Evolutionary conservation across 2,888 invertebrate genomes (phyloP).

Genomic region (Mystacides longicornis): DNA sequence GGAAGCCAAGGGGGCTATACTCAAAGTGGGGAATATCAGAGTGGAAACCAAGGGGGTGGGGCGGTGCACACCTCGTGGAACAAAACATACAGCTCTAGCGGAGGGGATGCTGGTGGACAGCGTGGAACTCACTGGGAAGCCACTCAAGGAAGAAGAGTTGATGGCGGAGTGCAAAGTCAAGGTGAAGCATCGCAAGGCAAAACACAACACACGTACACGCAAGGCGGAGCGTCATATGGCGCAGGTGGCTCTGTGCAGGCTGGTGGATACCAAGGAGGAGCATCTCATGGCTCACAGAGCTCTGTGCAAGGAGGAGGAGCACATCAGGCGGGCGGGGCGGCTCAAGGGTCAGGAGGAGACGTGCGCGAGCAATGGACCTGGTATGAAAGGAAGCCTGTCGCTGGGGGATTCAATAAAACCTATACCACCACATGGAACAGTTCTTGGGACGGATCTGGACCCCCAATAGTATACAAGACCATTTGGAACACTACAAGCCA

Average conservation of each 20-base stretch:
- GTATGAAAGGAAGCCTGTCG: conserved; percentile 10
- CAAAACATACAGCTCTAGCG: conserved; percentile 8
- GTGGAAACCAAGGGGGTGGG: background rate
- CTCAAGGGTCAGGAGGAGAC: background rate
- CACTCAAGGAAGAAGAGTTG: background rate
- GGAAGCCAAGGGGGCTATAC: conserved; percentile 10
- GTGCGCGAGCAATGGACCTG: conserved; percentile 5
- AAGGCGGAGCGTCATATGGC: too few species aligned
- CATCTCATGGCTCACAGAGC: background rate
- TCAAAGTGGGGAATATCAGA: background rate
- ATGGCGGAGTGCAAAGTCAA: background rate
- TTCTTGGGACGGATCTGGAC: conserved; percentile 25
- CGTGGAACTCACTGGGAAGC: conserved; percentile 4
- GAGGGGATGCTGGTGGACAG: conserved; percentile 3
- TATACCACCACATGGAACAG: conserved; percentile 25
- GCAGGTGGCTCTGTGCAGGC: background rate
- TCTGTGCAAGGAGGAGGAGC: background rate
- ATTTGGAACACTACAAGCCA: conserved; percentile 35
- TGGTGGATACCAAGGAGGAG: background rate
- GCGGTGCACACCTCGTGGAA: background rate
- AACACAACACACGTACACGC: background rate
- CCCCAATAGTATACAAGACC: conserved; percentile 30
- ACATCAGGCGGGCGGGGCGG: background rate
- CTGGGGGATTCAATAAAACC: conserved; percentile 29
- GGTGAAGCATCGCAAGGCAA: background rate